Base-by-base conservation (phyloP, 2,797 vertebrate genomes). In the Vespertilio murinus region DNA sequence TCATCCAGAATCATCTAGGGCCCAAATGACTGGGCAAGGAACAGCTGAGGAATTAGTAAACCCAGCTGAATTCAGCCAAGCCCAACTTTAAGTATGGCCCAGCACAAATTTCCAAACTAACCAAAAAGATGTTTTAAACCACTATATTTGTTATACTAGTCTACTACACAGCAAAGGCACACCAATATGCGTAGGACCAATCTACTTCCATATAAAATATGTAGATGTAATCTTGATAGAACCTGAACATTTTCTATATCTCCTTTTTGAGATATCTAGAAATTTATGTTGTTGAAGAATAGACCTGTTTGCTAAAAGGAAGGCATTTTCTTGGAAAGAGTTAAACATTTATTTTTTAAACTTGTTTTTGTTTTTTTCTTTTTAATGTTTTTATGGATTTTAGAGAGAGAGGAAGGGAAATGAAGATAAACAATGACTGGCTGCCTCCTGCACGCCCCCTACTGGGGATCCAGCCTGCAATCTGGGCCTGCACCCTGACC, bases 281-380 rank as follows among this genome's bases (percentile, higher is more conserved):
- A 45, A 92, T 89, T n/a, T 64, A 42, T 9, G 28, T 78, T 38
- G 75, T 35, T 79, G 28, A 81, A 42, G 11, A 59, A 70, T 45
- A 81, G 54, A 30, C 40, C 86, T 40, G 45, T 84, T 94, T 90
- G 35, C 17, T 93, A 28, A 69, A 91, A 85, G 45, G 5, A 82
- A 65, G n/a, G 45, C 42, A 25, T 89, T 56, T 64, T 8, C 8
- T 47, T 59, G 22, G 7, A 5, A 42, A 38, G 5, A 83, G 28
- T 3, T 33, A 33, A 33, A 33, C n/a, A 33, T 65, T 65, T 67
- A 33, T 67, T 67, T 67, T 67, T 65, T 65, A 65, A 67, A 67
- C 64, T 67, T 56, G 12, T 65, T 65, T 17, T 61, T 28, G 13
- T 61, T 61, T 14, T 14, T 61, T 61, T 61, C 28, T 13, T 61